These are phyloP conservation scores for Dolichoris vasculosae DNA, from an alignment of 1,140 invertebrate genomes.

Conservation along the genomic window DNA sequence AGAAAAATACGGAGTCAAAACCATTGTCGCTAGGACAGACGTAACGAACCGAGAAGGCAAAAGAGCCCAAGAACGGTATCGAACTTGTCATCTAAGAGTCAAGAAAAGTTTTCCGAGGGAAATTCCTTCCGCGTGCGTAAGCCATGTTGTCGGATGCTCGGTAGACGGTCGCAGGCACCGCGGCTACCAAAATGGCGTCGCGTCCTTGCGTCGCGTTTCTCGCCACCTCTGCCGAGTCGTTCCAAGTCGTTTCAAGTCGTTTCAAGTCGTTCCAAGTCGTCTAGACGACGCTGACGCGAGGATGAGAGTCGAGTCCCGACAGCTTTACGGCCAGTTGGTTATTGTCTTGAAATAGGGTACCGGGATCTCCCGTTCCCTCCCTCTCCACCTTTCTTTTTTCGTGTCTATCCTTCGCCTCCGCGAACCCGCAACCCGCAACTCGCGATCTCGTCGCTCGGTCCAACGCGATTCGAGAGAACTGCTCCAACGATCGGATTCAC, in stretches of 20 bases:
- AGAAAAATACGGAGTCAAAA: no score
- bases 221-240: neutral
- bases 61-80: neutral
- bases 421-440: neutral
- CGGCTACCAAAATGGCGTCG: slow-evolving; percentile 23
- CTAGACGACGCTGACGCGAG: slow-evolving; percentile 43
- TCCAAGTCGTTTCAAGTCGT: no score
- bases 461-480: no score
- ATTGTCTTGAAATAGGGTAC: slow-evolving; percentile 61
- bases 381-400: neutral
- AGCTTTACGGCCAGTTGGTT: slow-evolving; percentile 63
- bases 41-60: no score
- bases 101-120: neutral
- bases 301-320: slow-evolving; percentile 54
- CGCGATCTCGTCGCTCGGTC: no score
- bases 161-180: neutral
- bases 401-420: neutral
- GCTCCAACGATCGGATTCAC: no score
- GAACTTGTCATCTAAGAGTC: neutral
- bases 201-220: slow-evolving; percentile 4
- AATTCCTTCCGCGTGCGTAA: neutral
- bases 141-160: neutral
- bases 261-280: no score
- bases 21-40: no score
- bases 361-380: slow-evolving; percentile 7